Evolutionary conservation across 2,888 invertebrate genomes (phyloP).

Genomic region (Perizoma affinitatum): DNA sequence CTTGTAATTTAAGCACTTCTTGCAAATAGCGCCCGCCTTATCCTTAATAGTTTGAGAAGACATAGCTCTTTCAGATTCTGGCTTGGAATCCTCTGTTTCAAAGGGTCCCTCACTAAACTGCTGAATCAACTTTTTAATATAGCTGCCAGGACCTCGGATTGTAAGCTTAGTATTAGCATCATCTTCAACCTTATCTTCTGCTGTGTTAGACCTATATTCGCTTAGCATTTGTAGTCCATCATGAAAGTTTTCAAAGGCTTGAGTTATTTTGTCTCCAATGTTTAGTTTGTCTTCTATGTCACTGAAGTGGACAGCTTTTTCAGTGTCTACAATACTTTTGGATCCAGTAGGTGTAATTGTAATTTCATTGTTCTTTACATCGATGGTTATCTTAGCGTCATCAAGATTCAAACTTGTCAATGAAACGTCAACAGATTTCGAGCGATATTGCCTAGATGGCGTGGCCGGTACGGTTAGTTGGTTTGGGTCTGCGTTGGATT

Average conservation of each 20-base stretch:
- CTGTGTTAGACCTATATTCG: conserved; percentile 52
- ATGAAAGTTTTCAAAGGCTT: conserved; percentile 71
- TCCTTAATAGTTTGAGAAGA: conserved; percentile 66
- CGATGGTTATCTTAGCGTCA: conserved; percentile 72
- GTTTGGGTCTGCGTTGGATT: conserved; percentile 60
- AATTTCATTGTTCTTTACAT: conserved; percentile 74
- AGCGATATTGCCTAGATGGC: conserved; percentile 76
- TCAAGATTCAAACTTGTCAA: conserved; percentile 65
- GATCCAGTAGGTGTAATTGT: conserved; percentile 71
- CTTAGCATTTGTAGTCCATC: conserved; percentile 66
- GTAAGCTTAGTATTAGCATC: conserved; percentile 65
- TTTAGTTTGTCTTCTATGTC: conserved; percentile 68
- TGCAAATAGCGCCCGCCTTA: conserved; percentile 78
- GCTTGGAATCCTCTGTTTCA: conserved; percentile 67
- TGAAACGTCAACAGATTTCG: conserved; percentile 83
- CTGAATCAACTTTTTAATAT: conserved; percentile 77
- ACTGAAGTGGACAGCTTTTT: conserved; percentile 54
- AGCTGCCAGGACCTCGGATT: conserved; percentile 74
- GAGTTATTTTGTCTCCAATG: conserved; percentile 66
- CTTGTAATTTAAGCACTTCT: conserved; percentile 80
- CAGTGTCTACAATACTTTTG: conserved; percentile 49
- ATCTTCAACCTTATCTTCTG: conserved; percentile 49
- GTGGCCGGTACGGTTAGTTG: conserved; percentile 67
- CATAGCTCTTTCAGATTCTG: conserved; percentile 67
- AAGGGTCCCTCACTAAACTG: conserved; percentile 79